Evolutionary conservation across 2,113 vertebrate species (phyloP).

Genomic region (Hypanus sabinus): DNA sequence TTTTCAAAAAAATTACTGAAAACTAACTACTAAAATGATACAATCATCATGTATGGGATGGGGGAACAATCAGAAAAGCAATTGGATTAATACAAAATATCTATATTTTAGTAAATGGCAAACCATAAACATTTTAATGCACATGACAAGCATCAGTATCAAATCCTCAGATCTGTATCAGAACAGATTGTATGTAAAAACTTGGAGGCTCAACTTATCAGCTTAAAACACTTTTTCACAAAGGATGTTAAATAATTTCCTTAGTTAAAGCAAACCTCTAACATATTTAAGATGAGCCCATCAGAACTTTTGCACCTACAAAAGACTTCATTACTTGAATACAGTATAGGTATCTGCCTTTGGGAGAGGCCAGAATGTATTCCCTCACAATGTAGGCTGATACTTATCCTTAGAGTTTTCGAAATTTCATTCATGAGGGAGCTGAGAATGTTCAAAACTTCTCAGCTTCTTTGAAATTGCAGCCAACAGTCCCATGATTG

Average conservation of each 20-base stretch:
- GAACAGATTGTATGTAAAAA: not conserved
- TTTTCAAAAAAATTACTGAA: not conserved
- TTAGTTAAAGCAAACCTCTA: not conserved
- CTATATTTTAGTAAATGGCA: not conserved
- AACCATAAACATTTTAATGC: not conserved
- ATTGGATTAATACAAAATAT: not conserved
- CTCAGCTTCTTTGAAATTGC: not conserved
- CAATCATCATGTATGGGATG: not conserved
- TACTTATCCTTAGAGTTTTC: not conserved
- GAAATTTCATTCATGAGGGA: not conserved
- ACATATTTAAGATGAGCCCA: not conserved
- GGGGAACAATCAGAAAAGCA: not conserved
- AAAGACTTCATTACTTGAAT: not conserved
- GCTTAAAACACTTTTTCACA: not conserved
- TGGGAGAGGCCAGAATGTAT: not conserved
- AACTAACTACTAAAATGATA: not conserved
- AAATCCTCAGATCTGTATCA: not conserved
- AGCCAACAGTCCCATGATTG: not conserved
- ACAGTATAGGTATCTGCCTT: not conserved
- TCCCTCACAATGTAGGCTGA: no score
- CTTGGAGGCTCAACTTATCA: not conserved
- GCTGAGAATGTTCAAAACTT: not conserved
- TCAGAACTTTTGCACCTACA: not conserved
- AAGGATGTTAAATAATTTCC: not conserved
- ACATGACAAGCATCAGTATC: not conserved